Evolutionary conservation across 2,113 vertebrate species (phyloP), one percentile per base, ranked within the genome.

Genomic region (Corythornis madagascariensis): DNA sequence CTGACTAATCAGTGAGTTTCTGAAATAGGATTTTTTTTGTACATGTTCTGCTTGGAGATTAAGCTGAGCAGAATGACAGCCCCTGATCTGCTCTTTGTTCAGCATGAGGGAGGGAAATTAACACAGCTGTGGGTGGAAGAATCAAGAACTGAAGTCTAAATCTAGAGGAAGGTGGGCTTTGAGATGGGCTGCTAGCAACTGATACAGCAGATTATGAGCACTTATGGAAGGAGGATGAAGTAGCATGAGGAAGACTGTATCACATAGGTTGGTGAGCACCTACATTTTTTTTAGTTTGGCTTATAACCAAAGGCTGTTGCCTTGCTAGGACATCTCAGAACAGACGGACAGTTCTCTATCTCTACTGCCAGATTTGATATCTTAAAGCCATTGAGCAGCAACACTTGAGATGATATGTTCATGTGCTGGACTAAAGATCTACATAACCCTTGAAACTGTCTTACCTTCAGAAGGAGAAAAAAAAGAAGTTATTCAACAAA

Each of bases 61-160:
- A 88, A 92, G 52, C 61, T 1, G 7, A 76, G 72, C n/a, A 85
- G 79, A 92, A 88, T 93, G 91, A 94, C 92, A 94, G 87, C 60
- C 82, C 85, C 89, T 91, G 79, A 91, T 95, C 56, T 92, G 78
- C 79, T 92, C 86, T 89, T 65, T 91, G 56, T 79, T 92, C 48
- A 80, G 38, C 35, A 81, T 26, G 93, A 91, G 66, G 87, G 94
- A 96, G 91, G 94, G 38, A 92, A 91, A 91, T 95, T 96, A 93
- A 80, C 60, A 81, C 79, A 83, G 73, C 42, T 0, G 92, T 95
- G 65, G 94, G 89, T 85, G 82, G 91, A 91, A 86, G 40, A 93
- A 93, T 92, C 57, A 87, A 93, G 82, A 94, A 67, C 52, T 83
- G 69, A 87, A 93, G 57, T 75, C 65, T 89, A 91, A 94, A 94